Percentiles rank a stretch among this genome's conserved stretches.
phyloP scores from a whole-genome alignment of 2,797 vertebrate species.

The Moxostoma hubbsi region DNA sequence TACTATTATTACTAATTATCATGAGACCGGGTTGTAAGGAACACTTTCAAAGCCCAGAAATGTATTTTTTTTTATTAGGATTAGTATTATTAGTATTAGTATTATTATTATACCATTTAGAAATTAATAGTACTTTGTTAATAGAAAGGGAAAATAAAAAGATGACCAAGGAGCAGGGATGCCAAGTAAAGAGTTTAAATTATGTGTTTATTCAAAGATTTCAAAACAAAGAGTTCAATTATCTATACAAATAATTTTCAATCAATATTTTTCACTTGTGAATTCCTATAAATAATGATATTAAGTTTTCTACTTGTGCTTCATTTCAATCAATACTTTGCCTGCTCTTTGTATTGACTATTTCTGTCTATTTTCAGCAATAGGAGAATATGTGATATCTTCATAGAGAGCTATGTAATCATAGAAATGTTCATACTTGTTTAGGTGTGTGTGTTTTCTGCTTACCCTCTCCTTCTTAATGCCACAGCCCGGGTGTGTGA shows the following conservation, averaged over 20 bases:
- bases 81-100: too few species aligned
- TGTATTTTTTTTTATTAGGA: too few species aligned
- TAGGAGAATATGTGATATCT: conserved; percentile 39
- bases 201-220: background rate
- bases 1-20: too few species aligned
- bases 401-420: conserved; percentile 35
- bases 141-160: background rate
- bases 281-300: conserved; percentile 46
- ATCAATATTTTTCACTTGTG: conserved; percentile 18
- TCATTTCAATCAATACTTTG: conserved; percentile 53
- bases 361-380: conserved; percentile 47
- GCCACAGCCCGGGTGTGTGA: conserved; percentile 92
- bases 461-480: conserved; percentile 63
- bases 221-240: background rate
- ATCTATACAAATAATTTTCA: background rate
- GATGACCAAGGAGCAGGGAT: background rate
- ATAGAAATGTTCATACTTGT: conserved; percentile 41
- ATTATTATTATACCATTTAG: too few species aligned
- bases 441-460: conserved; percentile 36
- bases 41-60: too few species aligned
- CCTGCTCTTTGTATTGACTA: conserved; percentile 47
- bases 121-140: too few species aligned
- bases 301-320: conserved; percentile 46
- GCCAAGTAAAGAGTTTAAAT: conserved; percentile 13
- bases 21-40: too few species aligned